Evolutionary conservation across 92 coral and sea anemone genomes (phyloP), one percentile per base, ranked within the genome.

Genomic region (Bergia puertoricense): DNA sequence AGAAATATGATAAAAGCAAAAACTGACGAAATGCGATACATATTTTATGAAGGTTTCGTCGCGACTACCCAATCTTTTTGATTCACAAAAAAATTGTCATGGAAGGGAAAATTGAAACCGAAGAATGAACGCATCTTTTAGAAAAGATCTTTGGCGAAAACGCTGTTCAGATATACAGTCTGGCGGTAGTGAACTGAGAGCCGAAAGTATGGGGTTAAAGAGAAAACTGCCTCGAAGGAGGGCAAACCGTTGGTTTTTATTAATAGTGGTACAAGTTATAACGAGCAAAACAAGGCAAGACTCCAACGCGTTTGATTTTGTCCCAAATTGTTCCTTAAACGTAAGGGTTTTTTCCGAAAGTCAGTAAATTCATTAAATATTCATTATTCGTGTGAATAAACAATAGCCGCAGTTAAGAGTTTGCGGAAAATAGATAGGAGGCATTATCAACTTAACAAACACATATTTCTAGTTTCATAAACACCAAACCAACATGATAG

Each of bases 301-400:
- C 16, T 84, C 79, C 45, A 43, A 71, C 62, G 6, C 62, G 87
- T 84, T 84, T 39, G 59, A 71, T 84, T 84, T 71, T 71, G 79
- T 46, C 38, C 66, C 67, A 57, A 71, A 84, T 48, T 69, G 89
- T 91, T 88, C 77, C 89, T 48, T 59, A 74, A 91, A 91, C 86
- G 85, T 41, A 84, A 85, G 81, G 78, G 85, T 86, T 89, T 92
- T 89, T 66, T 79, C 88, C 71, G 92, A 85, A 82, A 92, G 86
- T 83, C 75, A 81, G 85, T 86, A 18, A 36, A 92, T 89, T 92
- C 83, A 92, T 92, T 92, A 92, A 92, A 92, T 92, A 92, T 92
- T 92, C 94, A 92, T 92, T 66, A 78, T 54, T 80, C 77, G 89
- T 85, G 86, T 85, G 56, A 81, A 85, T 73, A 85, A 88, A 88